phyloP scores from a whole-genome alignment of 1,140 invertebrate species.

The Lepidostoma basale region DNA sequence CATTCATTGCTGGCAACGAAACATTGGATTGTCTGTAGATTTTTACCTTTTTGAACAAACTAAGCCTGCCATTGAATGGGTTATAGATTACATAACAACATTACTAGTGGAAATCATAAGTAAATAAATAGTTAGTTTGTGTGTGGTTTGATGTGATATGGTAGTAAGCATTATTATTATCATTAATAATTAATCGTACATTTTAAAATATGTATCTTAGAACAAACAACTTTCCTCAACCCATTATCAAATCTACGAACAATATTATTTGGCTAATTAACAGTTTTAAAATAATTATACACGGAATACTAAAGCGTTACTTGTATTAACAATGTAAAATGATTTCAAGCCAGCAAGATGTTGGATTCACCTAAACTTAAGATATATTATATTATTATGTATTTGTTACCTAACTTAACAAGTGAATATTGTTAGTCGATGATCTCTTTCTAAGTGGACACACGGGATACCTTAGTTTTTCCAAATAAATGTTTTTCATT shows the following conservation, averaged over 20 bases:
- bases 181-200: conserved; percentile 26
- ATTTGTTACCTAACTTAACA: conserved; percentile 43
- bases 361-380: conserved; percentile 22
- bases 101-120: conserved; percentile 26
- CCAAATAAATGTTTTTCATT: not conserved
- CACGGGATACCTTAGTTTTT: conserved; percentile 16
- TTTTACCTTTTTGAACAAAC: conserved; percentile 4
- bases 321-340: too few species aligned
- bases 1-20: conserved; percentile 31
- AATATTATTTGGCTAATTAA: not conserved
- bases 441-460: conserved; percentile 46
- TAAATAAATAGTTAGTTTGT: conserved; percentile 43
- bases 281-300: not conserved
- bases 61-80: not conserved
- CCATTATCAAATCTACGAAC: not conserved
- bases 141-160: conserved; percentile 48
- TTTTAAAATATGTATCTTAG: conserved; percentile 1
- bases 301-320: too few species aligned
- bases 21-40: conserved; percentile 6
- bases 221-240: not conserved
- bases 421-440: conserved; percentile 46
- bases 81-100: not conserved
- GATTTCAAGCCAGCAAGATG: not conserved
- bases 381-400: conserved; percentile 24
- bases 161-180: conserved; percentile 44